These are phyloP conservation scores for Venusia cambrica DNA, from an alignment of 2,888 invertebrate genomes.

Conservation along the genomic window DNA sequence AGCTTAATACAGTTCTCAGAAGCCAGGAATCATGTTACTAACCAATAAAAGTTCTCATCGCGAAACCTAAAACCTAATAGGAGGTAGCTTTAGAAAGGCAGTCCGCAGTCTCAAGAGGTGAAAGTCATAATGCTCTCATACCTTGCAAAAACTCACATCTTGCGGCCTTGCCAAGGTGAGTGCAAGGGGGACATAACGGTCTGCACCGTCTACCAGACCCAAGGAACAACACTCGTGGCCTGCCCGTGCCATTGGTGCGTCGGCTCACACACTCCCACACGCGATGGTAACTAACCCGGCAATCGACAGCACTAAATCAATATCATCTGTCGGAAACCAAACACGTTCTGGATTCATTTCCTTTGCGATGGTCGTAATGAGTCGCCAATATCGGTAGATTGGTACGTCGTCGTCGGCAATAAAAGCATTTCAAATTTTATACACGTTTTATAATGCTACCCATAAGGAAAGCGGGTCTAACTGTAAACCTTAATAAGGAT, in stretches of 20 bases:
- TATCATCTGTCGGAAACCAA: conserved; percentile 42
- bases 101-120: conserved; percentile 68
- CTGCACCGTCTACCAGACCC: conserved; percentile 48
- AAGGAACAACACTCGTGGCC: conserved; percentile 37
- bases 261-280: conserved; percentile 14
- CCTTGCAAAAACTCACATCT: conserved; percentile 77
- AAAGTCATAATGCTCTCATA: conserved; percentile 74
- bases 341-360: conserved; percentile 65
- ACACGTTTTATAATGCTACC: conserved; percentile 57
- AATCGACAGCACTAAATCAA: conserved; percentile 35
- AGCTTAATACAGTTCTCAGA: conserved; percentile 11
- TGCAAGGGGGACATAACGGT: conserved; percentile 78
- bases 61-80: conserved; percentile 34
- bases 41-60: conserved; percentile 20
- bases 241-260: conserved; percentile 43
- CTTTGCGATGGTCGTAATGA: conserved; percentile 56
- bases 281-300: conserved; percentile 36
- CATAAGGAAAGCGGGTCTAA: conserved; percentile 57
- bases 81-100: conserved; percentile 70
- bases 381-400: conserved; percentile 57
- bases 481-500: conserved; percentile 50
- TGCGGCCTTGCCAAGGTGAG: conserved; percentile 80
- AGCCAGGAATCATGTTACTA: conserved; percentile 23
- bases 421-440: conserved; percentile 53
- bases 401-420: conserved; percentile 32